Conservation (phyloP, 2,113 vertebrate genomes). For the Saguinus midas region DNA sequence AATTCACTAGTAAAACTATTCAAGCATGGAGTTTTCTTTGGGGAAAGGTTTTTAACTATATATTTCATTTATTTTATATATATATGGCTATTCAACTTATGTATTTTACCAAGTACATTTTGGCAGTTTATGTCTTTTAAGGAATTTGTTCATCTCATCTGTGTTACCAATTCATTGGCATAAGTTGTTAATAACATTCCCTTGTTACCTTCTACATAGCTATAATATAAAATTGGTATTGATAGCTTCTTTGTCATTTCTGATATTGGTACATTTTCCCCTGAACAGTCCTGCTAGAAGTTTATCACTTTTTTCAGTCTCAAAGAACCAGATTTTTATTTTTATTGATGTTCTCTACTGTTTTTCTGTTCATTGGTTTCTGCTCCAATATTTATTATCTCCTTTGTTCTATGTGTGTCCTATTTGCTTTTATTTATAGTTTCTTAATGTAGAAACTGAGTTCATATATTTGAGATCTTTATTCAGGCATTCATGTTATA, state of each 20-base stretch:
- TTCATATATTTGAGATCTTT: neutral
- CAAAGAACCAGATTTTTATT: neutral
- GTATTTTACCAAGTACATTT: neutral
- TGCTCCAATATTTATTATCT: neutral
- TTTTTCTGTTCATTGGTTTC: neutral
- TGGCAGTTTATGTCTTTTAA: neutral
- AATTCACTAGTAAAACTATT: neutral
- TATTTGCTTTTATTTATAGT: neutral
- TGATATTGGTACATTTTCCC: neutral
- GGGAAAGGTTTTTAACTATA: neutral
- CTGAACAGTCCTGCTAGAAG: neutral
- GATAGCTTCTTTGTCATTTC: neutral
- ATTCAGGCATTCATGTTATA: neutral
- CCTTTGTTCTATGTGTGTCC: neutral
- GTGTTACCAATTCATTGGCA: neutral
- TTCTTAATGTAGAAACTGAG: neutral
- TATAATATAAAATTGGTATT: neutral
- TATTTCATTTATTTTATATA: neutral
- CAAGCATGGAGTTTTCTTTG: neutral
- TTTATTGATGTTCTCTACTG: neutral
- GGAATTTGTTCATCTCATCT: neutral
- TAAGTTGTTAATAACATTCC: neutral
- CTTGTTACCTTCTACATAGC: neutral
- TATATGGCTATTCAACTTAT: neutral
- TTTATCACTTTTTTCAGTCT: neutral